These are phyloP conservation scores for Paracyclopina nana DNA, from an alignment of 1,140 invertebrate species.

Conservation along the genomic window DNA sequence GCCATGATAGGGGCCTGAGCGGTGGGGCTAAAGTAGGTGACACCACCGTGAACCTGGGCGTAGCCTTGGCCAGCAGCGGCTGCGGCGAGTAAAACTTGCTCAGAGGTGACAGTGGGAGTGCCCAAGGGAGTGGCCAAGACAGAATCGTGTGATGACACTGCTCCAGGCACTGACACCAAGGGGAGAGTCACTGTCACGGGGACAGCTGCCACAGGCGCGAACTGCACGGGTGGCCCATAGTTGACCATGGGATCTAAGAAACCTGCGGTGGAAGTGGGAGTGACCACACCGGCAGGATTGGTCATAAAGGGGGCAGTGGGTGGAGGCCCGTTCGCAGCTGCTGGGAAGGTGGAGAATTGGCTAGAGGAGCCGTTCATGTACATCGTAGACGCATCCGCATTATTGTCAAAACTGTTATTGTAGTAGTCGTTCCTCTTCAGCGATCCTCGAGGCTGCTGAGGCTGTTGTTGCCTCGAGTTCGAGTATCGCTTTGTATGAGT, in stretches of 20 bases:
- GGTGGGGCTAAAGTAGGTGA: slow-evolving; percentile 16
- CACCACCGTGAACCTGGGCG: slow-evolving; percentile 15
- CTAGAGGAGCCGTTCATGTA: no score
- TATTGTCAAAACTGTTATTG: no score
- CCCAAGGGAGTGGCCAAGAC: not conserved
- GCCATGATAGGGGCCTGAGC: not conserved
- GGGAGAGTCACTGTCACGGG: not conserved
- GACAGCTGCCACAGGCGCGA: not conserved
- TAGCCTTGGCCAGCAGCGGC: slow-evolving; percentile 4
- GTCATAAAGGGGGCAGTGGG: no score
- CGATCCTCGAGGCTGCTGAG: no score
- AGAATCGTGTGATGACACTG: not conserved
- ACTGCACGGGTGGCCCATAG: slow-evolving; percentile 4
- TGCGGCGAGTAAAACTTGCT: not conserved
- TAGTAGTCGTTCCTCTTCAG: no score
- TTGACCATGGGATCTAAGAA: not conserved
- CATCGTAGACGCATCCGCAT: no score
- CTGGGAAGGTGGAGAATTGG: no score
- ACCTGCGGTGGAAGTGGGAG: not conserved
- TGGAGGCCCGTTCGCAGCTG: no score
- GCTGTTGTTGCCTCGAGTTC: no score
- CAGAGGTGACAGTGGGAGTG: not conserved
- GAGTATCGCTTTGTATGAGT: no score
- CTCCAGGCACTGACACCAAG: not conserved
- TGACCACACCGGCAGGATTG: no score